Evolutionary conservation across 2,797 vertebrate species (phyloP), one percentile per base, ranked within the genome.

Genomic region (Typhlichthys subterraneus): DNA sequence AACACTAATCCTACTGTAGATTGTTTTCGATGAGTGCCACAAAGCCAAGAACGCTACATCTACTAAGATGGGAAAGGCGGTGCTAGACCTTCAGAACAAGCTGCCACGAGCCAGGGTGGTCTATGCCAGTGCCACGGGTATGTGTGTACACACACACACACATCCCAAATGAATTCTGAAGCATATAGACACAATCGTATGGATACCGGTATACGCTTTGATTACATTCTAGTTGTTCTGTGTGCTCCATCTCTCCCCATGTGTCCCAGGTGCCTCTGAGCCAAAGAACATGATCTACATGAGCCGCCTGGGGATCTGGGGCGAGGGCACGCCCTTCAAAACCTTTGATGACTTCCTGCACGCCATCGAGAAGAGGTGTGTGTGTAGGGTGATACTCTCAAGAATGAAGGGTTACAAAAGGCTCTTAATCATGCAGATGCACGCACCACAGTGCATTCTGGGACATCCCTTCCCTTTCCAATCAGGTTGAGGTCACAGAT

Each of bases 271-370:
- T 91, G 98, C 98, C 82, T 99, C 98, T 4, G 98, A 99, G 92
- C 98, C 98, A 91, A 98, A 98, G 89, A 99, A 99, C 92, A 99
- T 99, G 98, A 98, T 99, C 82, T 99, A 99, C 84, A 99, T 99
- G 98, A 99, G 96, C 88, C 97, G 97, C 65, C 91, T 99, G 88
- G 98, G 98, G 48, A 99, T 99, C 78, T 99, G 98, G 98, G 98
- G 98, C 1, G 94, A 98, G 47, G 97, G 96, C 68, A 99, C 98
- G 0, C 96, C 97, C 4, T 99, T 99, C 89, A 92, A 91, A 73
- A 85, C 91, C 0, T 99, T 99, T 0, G 98, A 99, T 0, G 98
- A 99, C 74, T 99, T 99, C 82, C 93, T 99, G 70, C 97, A 98
- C 0, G 94, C 95, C 9, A 97, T 99, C 1, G 98, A 99, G 71